Base-by-base conservation (phyloP, 2,888 invertebrate genomes). In the Amphipoea lucens region DNA sequence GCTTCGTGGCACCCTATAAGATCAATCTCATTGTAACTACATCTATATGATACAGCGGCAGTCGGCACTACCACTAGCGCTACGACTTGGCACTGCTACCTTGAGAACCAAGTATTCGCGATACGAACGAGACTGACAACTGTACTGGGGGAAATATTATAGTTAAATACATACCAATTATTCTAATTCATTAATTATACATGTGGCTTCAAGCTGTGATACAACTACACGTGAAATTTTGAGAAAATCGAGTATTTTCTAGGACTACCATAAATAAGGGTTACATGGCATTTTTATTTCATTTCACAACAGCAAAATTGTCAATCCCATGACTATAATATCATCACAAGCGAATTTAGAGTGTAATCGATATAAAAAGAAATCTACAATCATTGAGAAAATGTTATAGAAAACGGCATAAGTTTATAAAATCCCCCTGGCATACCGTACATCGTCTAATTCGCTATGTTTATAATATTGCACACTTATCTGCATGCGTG, bases 41-140 rank as follows among this genome's bases (percentile, higher is more conserved):
- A 86, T 74, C 90, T 92, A 91, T 88, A 86, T 85, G 85, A 89
- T 90, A 86, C 70, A 87, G 84, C 82, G 80, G 84, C 87, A 82
- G 82, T 82, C 82, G 71, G 76, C 75, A 81, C 82, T 78, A 86
- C 74, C 83, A 74, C 82, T 78, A 85, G 84, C 81, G 83, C 87
- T 89, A 87, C 90, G 84, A 89, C 92, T 94, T 94, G 94, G 94
- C 94, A 94, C 94, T 91, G 89, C 89, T 89, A 85, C 87, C 90
- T 90, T 80, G 84, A 90, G 82, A 89, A 90, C 88, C 90, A 87
- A 89, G 87, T 83, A 65, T 82, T 81, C 79, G 79, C 90, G 75
- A 83, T 54, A 36, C 12, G 17, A 65, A 66, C 12, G 54, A 36
- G 57, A 78, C 78, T 66, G 78, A 66, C 78, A 72, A 83, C 65